Conservation (phyloP, 2,113 vertebrate species). For the Hoplias malabaricus region DNA sequence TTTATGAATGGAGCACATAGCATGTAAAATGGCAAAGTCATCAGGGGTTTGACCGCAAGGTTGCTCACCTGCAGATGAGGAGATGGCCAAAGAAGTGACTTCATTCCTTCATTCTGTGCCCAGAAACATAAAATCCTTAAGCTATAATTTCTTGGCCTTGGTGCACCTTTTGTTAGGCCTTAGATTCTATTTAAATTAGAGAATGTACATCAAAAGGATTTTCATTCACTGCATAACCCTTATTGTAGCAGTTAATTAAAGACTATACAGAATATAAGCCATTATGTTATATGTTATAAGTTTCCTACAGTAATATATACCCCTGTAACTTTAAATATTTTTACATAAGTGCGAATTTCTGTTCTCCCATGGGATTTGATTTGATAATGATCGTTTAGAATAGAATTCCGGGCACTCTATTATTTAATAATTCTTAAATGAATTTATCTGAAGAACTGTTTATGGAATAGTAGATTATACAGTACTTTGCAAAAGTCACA, state of each 20-base stretch:
- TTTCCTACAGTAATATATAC: no score
- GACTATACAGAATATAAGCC: not conserved
- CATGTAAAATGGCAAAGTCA: conserved; percentile 23
- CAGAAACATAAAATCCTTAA: not conserved
- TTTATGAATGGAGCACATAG: conserved; percentile 32
- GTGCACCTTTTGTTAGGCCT: not conserved
- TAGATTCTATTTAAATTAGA: not conserved
- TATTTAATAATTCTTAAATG: no score
- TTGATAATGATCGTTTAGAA: no score
- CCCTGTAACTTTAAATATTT: no score
- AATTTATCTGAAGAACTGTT: no score
- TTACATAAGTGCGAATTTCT: no score
- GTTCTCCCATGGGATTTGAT: no score
- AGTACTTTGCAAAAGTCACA: no score
- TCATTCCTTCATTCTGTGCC: not conserved
- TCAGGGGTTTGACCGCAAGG: conserved; percentile 38
- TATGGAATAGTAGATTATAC: no score
- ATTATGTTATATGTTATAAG: no score
- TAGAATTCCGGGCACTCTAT: no score
- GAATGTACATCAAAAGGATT: not conserved
- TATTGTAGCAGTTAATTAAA: not conserved
- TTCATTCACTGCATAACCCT: not conserved
- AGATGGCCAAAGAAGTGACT: not conserved
- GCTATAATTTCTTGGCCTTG: not conserved
- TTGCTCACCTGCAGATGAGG: conserved; percentile 34